Evolutionary conservation across 2,113 vertebrate species (phyloP), one percentile per base, ranked within the genome.

Genomic region (Nothocercus julius): DNA sequence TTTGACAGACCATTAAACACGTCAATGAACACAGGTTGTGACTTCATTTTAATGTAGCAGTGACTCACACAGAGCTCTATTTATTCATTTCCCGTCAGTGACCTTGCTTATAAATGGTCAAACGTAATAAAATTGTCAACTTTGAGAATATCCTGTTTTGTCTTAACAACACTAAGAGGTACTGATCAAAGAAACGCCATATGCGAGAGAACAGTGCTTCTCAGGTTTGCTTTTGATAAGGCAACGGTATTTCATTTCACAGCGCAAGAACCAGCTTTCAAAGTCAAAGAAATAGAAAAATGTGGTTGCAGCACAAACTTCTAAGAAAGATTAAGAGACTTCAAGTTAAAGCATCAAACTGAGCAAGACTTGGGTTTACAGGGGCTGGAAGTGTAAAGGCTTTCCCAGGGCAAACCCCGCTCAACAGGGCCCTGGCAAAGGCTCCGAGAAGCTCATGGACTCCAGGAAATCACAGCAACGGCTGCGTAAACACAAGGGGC

Each of bases 11-110:
- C 84, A 88, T 78, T 88, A 68, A 94, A 66, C 62, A 90, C 15
- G 88, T 82, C 83, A 86, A 69, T 34, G 66, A 83, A 84, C 66
- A 69, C 62, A 86, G 91, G 85, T 86, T 88, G 90, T 68, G 73
- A 86, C 69, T 89, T 58, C 17, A 75, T 15, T 14, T 45, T 74
- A 93, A 72, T 72, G 82, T 2, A 0, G 56, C 83, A 84, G 25
- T 96, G 96, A 97, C 77, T 95, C 94, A 96, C n/a, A 13, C 56
- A 66, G 47, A 51, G 88, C 94, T 90, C 40, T 72, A 72, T 88
- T 76, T 54, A 44, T 42, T 95, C 88, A 92, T 62, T 92, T 94
- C 90, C 40, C 2, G 56, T 32, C 81, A 94, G 28, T 40, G 74
- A 51, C 90, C 94, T 89, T 47, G 4, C 83, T 90, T 93, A 87